Percentiles rank a stretch among this genome's conserved stretches.
Evolutionary conservation across 2,113 vertebrate species (phyloP).

Genomic region (Ibidorhyncha struthersii): DNA sequence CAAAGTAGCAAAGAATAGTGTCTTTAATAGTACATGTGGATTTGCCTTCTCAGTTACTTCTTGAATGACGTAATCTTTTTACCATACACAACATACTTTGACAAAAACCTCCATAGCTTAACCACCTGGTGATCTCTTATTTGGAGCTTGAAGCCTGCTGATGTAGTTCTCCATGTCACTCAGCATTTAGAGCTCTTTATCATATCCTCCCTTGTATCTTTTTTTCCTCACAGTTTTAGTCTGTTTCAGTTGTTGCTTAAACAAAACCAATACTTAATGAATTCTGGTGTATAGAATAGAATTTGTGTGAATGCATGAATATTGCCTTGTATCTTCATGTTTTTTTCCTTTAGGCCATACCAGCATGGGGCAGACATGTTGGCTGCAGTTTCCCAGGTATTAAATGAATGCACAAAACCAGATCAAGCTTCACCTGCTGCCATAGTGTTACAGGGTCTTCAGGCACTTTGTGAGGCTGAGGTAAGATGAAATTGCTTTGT

Average conservation of each 20-base stretch:
- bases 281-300: not conserved
- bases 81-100: not conserved
- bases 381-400: slow-evolving; percentile 85
- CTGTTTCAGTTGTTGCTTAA: not conserved
- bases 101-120: not conserved
- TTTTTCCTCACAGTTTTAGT: not conserved
- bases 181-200: not conserved
- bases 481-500: slow-evolving; percentile 64
- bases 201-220: not conserved
- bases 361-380: slow-evolving; percentile 97
- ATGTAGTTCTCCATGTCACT: not conserved
- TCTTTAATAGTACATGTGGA: not conserved
- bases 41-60: not conserved
- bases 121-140: not conserved
- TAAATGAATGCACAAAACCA: slow-evolving; percentile 84
- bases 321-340: not conserved
- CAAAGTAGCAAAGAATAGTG: not conserved
- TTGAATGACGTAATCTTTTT: not conserved
- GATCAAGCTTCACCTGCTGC: slow-evolving; percentile 89
- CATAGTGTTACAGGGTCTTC: slow-evolving; percentile 89
- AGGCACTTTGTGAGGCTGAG: slow-evolving; percentile 91
- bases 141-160: not conserved
- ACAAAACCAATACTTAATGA: not conserved
- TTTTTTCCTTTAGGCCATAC: slow-evolving; percentile 82
- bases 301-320: not conserved